These are phyloP conservation scores for Chinchilla lanigera DNA, from an alignment of 2,113 vertebrate genomes.

Conservation along the genomic window DNA sequence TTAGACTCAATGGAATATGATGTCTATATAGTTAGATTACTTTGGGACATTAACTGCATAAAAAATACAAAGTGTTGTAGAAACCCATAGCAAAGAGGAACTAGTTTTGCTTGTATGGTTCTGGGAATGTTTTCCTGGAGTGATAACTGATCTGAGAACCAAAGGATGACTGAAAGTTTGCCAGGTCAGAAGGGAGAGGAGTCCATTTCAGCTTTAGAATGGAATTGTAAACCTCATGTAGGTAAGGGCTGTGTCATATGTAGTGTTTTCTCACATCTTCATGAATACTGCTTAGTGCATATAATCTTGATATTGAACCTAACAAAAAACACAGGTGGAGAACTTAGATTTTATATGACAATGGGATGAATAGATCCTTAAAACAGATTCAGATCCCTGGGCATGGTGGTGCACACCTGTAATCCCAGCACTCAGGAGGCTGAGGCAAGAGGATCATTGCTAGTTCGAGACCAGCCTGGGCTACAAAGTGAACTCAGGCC, in stretches of 20 bases:
- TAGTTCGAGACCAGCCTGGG: too few relatives aligned
- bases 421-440: too few relatives aligned
- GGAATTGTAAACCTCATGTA: conserved; percentile 3
- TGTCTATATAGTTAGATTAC: conserved; percentile 27
- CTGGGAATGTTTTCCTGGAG: conserved; percentile 30
- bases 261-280: background rate
- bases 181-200: background rate
- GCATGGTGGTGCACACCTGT: too few relatives aligned
- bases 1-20: conserved; percentile 32
- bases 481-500: too few relatives aligned
- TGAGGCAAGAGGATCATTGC: too few relatives aligned
- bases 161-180: conserved; percentile 42
- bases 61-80: conserved; percentile 8
- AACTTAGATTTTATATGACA: conserved; percentile 49
- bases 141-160: background rate
- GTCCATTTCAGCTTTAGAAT: conserved; percentile 4
- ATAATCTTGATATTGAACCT: background rate
- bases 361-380: conserved; percentile 1
- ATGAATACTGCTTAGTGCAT: background rate
- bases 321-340: background rate
- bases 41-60: background rate
- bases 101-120: background rate
- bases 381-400: background rate
- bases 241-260: background rate
- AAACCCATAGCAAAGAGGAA: conserved; percentile 15